Evolutionary conservation across 2,113 vertebrate species (phyloP).

Genomic region (Cyphomyrus discorhynchus): DNA sequence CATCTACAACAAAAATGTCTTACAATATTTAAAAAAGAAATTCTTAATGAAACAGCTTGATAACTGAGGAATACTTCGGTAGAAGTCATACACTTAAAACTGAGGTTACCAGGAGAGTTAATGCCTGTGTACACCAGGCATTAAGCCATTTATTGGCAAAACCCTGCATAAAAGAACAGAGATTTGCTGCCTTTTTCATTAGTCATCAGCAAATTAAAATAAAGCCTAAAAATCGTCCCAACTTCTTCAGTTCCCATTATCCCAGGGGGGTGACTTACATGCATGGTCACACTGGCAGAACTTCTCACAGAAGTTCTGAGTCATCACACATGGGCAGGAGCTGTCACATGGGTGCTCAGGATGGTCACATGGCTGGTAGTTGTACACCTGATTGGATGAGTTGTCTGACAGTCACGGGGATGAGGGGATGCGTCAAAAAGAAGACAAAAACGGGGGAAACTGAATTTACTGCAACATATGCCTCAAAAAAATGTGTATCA

Average conservation of each 20-base stretch:
- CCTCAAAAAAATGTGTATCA: neutral
- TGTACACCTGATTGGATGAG: constrained; percentile 92
- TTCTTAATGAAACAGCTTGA: neutral
- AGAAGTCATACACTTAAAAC: neutral
- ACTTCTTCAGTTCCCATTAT: neutral
- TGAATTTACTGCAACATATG: neutral
- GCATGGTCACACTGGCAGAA: constrained; percentile 95
- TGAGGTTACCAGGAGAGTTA: neutral
- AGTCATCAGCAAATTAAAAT: neutral
- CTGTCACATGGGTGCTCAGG: constrained; percentile 92
- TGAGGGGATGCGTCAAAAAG: neutral
- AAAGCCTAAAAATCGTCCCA: neutral
- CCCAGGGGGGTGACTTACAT: constrained; percentile 68
- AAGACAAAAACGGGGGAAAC: neutral
- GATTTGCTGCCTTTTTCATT: neutral
- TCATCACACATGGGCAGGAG: constrained; percentile 95
- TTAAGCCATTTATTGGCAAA: neutral
- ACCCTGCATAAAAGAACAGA: neutral
- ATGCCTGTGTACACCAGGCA: neutral
- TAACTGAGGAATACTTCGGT: neutral
- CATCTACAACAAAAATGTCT: neutral
- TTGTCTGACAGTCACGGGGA: constrained; percentile 67
- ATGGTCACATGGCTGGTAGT: constrained; percentile 97
- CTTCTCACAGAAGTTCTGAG: constrained; percentile 98
- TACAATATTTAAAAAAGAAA: neutral